phyloP scores from a whole-genome alignment of 2,888 invertebrate species.

The Malthinus seriepunctatus region DNA sequence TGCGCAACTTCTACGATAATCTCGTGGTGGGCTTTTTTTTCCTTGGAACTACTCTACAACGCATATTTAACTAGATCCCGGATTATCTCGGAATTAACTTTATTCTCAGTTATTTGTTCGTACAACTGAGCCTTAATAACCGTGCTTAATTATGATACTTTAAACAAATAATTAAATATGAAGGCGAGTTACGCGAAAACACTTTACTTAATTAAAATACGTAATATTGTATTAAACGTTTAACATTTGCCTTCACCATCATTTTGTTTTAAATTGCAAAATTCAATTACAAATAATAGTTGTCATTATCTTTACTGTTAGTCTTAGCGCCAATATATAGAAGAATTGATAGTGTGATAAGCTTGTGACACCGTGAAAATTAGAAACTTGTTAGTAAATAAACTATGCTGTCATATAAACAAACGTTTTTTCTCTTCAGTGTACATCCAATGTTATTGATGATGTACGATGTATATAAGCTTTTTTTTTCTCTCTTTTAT shows the following conservation, averaged over 20 bases:
- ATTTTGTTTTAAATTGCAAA: neutral
- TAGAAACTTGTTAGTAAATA: conserved; percentile 5
- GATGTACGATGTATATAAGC: neutral
- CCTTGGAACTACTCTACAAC: too few species aligned
- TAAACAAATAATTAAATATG: conserved; percentile 2
- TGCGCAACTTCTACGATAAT: too few species aligned
- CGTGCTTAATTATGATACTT: too few species aligned
- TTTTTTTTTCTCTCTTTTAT: neutral
- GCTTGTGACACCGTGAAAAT: conserved; percentile 2
- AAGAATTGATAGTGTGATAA: neutral
- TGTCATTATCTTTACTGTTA: conserved; percentile 3
- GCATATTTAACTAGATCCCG: too few species aligned
- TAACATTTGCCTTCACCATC: neutral
- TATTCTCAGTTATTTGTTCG: too few species aligned
- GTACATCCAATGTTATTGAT: conserved; percentile 2
- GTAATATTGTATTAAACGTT: conserved; percentile 2
- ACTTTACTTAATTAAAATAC: neutral
- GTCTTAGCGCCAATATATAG: neutral
- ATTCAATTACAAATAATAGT: conserved; percentile 1
- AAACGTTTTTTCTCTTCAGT: neutral
- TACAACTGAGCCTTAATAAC: too few species aligned
- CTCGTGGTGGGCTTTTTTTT: too few species aligned
- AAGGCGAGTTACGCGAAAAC: conserved; percentile 3
- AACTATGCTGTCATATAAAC: conserved; percentile 1
- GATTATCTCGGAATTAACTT: too few species aligned